These are phyloP conservation scores for Macrosoma leucophasiata DNA, from an alignment of 2,888 invertebrate genomes.

Conservation along the genomic window DNA sequence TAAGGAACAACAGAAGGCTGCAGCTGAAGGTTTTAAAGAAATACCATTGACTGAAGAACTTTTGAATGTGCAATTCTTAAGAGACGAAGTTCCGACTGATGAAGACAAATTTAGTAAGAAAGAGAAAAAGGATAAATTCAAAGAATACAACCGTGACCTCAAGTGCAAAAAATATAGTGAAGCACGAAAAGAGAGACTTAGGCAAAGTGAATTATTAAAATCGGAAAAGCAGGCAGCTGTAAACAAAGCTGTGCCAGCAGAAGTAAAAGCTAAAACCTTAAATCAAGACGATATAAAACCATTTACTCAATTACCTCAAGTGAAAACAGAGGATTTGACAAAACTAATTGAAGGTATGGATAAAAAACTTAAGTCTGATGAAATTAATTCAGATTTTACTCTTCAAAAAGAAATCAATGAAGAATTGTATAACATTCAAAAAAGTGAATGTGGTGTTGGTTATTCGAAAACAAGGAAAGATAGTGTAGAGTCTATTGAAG, in stretches of 20 bases:
- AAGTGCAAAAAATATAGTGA: conserved; percentile 71
- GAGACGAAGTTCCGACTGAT: conserved; percentile 60
- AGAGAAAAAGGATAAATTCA: conserved; percentile 59
- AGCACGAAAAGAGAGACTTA: conserved; percentile 63
- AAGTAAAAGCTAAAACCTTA: conserved; percentile 50
- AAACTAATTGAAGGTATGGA: conserved; percentile 67
- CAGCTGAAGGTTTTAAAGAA: conserved; percentile 48
- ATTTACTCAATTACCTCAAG: conserved; percentile 67
- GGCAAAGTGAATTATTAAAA: conserved; percentile 47
- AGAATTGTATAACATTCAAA: conserved; percentile 28
- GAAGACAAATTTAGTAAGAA: conserved; percentile 53
- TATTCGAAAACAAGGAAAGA: conserved; percentile 47
- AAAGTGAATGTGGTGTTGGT: conserved; percentile 28
- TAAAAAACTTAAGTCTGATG: conserved; percentile 55
- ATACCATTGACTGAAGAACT: conserved; percentile 63
- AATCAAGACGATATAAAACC: conserved; percentile 68
- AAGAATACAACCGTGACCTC: conserved; percentile 61
- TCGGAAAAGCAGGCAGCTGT: conserved; percentile 57
- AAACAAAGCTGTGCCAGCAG: conserved; percentile 53
- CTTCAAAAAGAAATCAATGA: conserved; percentile 50
- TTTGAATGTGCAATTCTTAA: conserved; percentile 53
- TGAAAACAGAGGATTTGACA: conserved; percentile 65
- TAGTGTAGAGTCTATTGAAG: conserved; percentile 57
- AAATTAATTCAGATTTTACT: conserved; percentile 32
- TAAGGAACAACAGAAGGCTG: conserved; percentile 57